Evolutionary conservation across 2,888 invertebrate genomes (phyloP).

Genomic region (Dilophus febrilis): DNA sequence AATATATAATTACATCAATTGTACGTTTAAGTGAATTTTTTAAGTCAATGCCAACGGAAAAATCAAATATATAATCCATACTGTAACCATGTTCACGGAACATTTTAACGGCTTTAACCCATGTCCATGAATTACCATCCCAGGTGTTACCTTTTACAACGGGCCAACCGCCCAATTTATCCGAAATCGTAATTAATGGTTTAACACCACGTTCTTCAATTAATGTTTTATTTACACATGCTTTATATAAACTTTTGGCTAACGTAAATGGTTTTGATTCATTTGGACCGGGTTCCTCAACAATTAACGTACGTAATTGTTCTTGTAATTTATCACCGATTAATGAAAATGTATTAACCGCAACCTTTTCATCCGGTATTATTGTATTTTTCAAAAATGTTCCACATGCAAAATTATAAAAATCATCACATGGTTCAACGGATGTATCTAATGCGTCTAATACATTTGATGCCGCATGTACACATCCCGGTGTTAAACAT

Average conservation of each 20-base stretch:
- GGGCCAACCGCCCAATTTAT: slow-evolving; percentile 84
- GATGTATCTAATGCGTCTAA: slow-evolving; percentile 45
- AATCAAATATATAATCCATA: slow-evolving; percentile 78
- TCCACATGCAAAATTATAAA: slow-evolving; percentile 61
- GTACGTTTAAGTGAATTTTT: slow-evolving; percentile 73
- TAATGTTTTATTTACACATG: slow-evolving; percentile 30
- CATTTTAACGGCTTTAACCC: slow-evolving; percentile 68
- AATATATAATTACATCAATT: slow-evolving; percentile 50
- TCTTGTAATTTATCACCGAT: slow-evolving; percentile 30
- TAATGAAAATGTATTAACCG: slow-evolving; percentile 29
- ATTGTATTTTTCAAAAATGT: slow-evolving; percentile 45
- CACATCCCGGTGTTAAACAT: slow-evolving; percentile 61
- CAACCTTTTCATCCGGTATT: slow-evolving; percentile 50
- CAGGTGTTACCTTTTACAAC: slow-evolving; percentile 62
- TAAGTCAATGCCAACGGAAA: slow-evolving; percentile 74
- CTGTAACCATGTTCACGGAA: slow-evolving; percentile 69
- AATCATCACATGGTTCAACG: slow-evolving; percentile 60
- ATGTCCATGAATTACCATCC: slow-evolving; percentile 53
- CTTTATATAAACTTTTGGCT: slow-evolving; percentile 29
- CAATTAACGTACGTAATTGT: slow-evolving; percentile 27
- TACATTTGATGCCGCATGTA: slow-evolving; percentile 52
- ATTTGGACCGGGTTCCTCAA: slow-evolving; percentile 20
- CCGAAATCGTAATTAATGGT: slow-evolving; percentile 54
- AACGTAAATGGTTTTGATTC: slow-evolving; percentile 29
- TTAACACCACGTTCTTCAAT: slow-evolving; percentile 64